A percentile compares a stretch with the other conserved stretches of the same genome.
These are phyloP conservation scores for Andinoacara biseriatus DNA, from an alignment of 2,113 vertebrate genomes.

Conservation along the genomic window DNA sequence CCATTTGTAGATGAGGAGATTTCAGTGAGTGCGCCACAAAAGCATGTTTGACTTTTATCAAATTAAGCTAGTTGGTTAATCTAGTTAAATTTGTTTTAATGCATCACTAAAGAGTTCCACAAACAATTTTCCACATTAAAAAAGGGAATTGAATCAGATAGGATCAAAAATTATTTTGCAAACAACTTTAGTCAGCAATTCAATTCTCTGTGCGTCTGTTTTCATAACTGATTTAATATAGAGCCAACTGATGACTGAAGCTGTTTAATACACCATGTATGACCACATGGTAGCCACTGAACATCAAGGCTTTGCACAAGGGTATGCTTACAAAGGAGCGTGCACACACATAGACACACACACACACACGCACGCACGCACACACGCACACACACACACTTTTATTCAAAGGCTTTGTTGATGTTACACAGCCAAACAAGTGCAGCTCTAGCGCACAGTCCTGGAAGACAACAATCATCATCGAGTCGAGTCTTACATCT, in stretches of 20 bases:
- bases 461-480: neutral
- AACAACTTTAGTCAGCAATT: neutral
- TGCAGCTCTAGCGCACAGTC: neutral
- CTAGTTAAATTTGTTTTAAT: neutral
- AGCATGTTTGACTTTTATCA: neutral
- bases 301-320: slow-evolving; percentile 23
- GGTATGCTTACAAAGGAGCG: neutral
- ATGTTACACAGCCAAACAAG: neutral
- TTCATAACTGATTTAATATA: neutral
- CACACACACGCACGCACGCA: neutral
- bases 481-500: neutral
- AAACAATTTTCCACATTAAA: neutral
- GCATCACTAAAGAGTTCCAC: neutral
- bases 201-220: neutral
- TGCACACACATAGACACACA: neutral
- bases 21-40: neutral
- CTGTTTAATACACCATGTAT: slow-evolving; percentile 30
- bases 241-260: slow-evolving; percentile 17
- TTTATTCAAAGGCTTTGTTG: neutral
- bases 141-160: neutral
- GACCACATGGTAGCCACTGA: slow-evolving; percentile 27
- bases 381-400: neutral
- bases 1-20: neutral
- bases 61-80: neutral
- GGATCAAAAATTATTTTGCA: neutral